A percentile compares a stretch with the other conserved stretches of the same genome.
Evolutionary conservation across 2,797 vertebrate species (phyloP).

Genomic region (Notamacropus eugenii): DNA sequence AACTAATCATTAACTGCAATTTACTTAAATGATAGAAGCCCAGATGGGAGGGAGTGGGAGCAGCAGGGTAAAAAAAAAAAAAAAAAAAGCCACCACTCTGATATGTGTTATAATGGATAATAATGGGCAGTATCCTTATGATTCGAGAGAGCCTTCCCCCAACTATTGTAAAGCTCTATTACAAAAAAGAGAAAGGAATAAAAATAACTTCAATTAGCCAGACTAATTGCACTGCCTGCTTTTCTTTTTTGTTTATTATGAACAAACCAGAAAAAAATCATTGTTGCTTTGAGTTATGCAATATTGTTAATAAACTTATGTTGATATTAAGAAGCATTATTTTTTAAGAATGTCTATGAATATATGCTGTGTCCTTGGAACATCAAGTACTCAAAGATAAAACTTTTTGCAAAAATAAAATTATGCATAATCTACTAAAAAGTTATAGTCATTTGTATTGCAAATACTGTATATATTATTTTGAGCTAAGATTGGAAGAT

Average conservation of each 20-base stretch:
- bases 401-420: not conserved
- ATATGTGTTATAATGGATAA: not conserved
- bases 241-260: not conserved
- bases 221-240: not conserved
- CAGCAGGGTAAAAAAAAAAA: not conserved
- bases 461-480: not conserved
- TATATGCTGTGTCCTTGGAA: not conserved
- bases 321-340: not conserved
- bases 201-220: not conserved
- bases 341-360: not conserved
- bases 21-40: conserved; percentile 79
- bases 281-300: not conserved
- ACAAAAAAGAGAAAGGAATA: not conserved
- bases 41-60: conserved; percentile 72
- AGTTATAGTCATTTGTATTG: not conserved
- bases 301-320: not conserved
- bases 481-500: not conserved
- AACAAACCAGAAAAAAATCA: not conserved
- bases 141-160: not conserved
- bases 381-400: not conserved
- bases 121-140: not conserved
- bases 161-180: not conserved
- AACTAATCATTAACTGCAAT: conserved; percentile 79
- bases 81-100: not conserved
- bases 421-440: not conserved